phyloP scores from a whole-genome alignment of 2,888 invertebrate species.

The Galerucella nymphaeae region DNA sequence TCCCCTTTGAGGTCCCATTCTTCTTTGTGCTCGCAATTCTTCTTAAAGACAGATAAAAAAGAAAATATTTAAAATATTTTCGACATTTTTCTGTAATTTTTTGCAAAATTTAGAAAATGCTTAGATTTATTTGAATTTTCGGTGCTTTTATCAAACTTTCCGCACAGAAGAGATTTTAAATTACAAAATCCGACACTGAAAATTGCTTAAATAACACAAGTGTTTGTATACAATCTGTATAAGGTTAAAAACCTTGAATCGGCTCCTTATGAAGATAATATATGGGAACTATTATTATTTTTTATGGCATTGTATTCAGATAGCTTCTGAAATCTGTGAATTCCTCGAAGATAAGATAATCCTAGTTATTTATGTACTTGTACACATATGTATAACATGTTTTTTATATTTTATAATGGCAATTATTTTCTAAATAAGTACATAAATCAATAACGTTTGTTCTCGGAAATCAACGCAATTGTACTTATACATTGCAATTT shows the following conservation, averaged over 20 bases:
- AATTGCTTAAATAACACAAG: neutral
- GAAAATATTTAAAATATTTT: too few relatives aligned
- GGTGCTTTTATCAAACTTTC: too few relatives aligned
- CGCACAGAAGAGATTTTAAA: too few relatives aligned
- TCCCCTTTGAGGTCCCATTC: too few relatives aligned
- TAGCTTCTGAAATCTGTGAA: constrained; percentile 10
- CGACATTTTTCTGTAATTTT: too few relatives aligned
- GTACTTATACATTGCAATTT: neutral
- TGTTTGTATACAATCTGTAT: neutral
- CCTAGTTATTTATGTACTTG: constrained; percentile 11
- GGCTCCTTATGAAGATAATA: constrained; percentile 7
- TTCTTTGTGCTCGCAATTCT: too few relatives aligned
- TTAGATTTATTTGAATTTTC: too few relatives aligned
- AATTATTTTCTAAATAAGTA: constrained; percentile 2
- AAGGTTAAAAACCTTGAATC: constrained; percentile 17
- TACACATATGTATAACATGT: neutral
- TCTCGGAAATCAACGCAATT: neutral
- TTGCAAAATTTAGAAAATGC: too few relatives aligned
- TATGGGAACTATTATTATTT: constrained; percentile 19
- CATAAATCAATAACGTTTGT: constrained; percentile 1
- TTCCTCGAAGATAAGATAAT: constrained; percentile 18
- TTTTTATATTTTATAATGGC: constrained; percentile 8
- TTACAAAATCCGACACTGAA: neutral
- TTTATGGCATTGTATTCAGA: constrained; percentile 24
- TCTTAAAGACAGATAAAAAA: too few relatives aligned